These are phyloP conservation scores for Hybognathus amarus DNA, from an alignment of 2,797 vertebrate genomes.

Conservation along the genomic window DNA sequence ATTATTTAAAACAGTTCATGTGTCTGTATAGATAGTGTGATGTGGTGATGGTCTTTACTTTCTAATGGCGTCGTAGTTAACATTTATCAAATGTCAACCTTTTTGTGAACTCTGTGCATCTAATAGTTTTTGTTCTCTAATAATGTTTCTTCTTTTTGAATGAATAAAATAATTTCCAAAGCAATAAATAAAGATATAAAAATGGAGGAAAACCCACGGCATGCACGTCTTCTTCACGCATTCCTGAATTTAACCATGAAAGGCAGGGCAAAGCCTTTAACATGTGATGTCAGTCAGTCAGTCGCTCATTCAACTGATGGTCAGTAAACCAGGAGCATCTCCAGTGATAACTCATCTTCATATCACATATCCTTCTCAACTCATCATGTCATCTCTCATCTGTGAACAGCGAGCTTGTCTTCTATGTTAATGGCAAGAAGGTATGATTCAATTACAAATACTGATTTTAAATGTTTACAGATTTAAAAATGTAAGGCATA, in stretches of 20 bases:
- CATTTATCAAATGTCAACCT: background rate
- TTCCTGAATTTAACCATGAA: slow-evolving; percentile 26
- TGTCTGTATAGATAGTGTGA: background rate
- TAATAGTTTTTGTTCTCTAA: background rate
- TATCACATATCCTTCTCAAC: background rate
- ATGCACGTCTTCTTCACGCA: background rate
- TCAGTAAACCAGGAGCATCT: slow-evolving; percentile 11
- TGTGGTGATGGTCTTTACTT: background rate
- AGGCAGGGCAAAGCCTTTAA: background rate
- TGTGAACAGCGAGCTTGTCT: slow-evolving; percentile 66
- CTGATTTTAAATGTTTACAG: background rate
- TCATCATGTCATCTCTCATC: slow-evolving; percentile 50
- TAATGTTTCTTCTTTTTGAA: background rate
- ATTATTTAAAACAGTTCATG: no score
- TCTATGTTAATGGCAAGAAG: slow-evolving; percentile 80
- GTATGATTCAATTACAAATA: slow-evolving; percentile 65
- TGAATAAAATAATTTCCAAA: background rate
- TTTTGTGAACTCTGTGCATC: background rate
- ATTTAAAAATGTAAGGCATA: background rate
- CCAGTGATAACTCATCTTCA: no score
- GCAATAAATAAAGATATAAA: background rate
- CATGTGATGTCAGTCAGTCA: background rate
- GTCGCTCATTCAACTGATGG: background rate
- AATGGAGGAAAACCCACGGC: background rate
- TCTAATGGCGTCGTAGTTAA: background rate